Evolutionary conservation across 1,140 invertebrate genomes (phyloP).

Genomic region (Mylabris phalerata): DNA sequence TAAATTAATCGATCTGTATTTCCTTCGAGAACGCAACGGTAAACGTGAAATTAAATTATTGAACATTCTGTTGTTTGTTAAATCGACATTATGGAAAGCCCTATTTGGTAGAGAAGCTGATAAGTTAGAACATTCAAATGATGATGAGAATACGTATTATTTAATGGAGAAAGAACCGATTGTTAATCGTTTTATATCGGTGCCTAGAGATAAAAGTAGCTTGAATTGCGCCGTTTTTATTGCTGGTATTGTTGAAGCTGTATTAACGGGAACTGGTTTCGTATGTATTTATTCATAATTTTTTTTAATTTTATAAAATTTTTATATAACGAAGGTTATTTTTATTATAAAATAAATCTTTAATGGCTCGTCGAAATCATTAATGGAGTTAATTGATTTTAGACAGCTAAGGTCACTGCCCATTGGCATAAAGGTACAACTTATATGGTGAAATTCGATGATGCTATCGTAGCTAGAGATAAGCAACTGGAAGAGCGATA

Average conservation of each 20-base stretch:
- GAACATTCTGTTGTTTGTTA: conserved; percentile 93
- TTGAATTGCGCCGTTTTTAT: conserved; percentile 98
- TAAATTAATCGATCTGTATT: conserved; percentile 87
- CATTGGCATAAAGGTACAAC: conserved; percentile 99
- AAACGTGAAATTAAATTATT: conserved; percentile 94
- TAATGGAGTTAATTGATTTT: conserved; percentile 42
- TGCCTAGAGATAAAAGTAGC: conserved; percentile 95
- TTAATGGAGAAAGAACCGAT: conserved; percentile 98
- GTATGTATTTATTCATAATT: conserved; percentile 50
- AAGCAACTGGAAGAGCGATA: conserved; percentile 86
- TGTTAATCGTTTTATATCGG: conserved; percentile 95
- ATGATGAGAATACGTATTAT: conserved; percentile 96
- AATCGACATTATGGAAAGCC: conserved; percentile 95
- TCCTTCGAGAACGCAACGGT: conserved; percentile 85
- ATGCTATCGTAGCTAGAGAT: conserved; percentile 85
- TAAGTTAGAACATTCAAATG: conserved; percentile 96
- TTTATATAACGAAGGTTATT: too few relatives aligned
- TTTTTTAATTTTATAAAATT: too few relatives aligned
- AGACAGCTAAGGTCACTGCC: conserved; percentile 93
- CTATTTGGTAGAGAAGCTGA: conserved; percentile 98
- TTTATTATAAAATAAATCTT: too few relatives aligned
- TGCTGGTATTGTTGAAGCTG: conserved; percentile 95
- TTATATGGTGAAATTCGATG: conserved; percentile 98
- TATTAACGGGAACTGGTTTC: conserved; percentile 91
- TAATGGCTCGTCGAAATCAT: too few relatives aligned